Percentiles rank a stretch among this genome's conserved stretches.
phyloP scores from a whole-genome alignment of 2,797 vertebrate genomes.

The Sebastolobus altivelis region DNA sequence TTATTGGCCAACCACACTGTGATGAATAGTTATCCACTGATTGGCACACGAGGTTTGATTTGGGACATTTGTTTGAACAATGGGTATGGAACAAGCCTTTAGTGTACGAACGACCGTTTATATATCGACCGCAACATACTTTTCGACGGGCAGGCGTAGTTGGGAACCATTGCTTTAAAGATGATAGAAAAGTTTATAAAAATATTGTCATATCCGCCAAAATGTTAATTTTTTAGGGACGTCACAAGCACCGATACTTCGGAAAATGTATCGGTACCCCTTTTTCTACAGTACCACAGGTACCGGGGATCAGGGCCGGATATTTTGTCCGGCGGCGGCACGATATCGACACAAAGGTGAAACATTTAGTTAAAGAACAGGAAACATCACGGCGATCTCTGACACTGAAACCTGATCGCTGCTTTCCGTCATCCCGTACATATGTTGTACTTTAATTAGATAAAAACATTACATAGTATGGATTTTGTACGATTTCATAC shows the following conservation, averaged over 20 bases:
- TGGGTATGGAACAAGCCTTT: neutral
- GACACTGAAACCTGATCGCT: neutral
- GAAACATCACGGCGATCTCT: neutral
- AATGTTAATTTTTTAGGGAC: neutral
- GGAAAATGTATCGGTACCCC: too few species aligned
- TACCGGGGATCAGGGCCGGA: too few species aligned
- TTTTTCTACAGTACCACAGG: too few species aligned
- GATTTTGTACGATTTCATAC: neutral
- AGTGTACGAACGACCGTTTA: neutral
- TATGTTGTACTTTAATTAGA: neutral
- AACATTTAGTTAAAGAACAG: too few species aligned
- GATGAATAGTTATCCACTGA: constrained; percentile 1
- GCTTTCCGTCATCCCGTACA: neutral
- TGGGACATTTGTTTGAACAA: neutral
- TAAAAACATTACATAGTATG: neutral
- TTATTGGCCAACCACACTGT: constrained; percentile 8
- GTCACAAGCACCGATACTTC: too few species aligned
- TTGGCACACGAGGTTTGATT: neutral
- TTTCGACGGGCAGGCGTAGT: neutral
- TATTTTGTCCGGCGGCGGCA: too few species aligned
- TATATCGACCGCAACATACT: neutral
- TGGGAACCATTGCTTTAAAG: neutral
- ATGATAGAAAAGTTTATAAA: neutral
- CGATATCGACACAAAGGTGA: too few species aligned
- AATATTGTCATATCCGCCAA: neutral